These are phyloP conservation scores for Eulemur albifrons DNA, from an alignment of 2,797 vertebrate species.

Conservation along the genomic window DNA sequence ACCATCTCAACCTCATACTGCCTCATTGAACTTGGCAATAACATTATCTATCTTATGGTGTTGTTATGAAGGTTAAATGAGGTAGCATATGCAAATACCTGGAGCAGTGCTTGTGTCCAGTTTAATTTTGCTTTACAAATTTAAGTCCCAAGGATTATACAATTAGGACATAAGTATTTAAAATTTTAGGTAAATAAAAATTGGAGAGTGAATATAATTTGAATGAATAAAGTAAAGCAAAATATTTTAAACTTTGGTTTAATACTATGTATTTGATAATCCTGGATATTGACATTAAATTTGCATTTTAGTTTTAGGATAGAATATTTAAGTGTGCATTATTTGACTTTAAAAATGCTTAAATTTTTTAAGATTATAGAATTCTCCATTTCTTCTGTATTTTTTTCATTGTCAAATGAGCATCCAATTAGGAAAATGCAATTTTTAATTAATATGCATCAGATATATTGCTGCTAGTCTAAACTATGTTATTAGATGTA, in stretches of 20 bases:
- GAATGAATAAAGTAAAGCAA: background rate
- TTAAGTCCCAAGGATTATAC: background rate
- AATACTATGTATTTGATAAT: background rate
- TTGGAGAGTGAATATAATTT: background rate
- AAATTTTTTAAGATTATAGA: background rate
- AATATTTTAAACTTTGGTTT: background rate
- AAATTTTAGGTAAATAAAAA: slow-evolving; percentile 16
- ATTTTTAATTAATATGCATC: background rate
- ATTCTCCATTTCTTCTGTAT: background rate
- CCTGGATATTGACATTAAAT: background rate
- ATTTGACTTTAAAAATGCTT: background rate
- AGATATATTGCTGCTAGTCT: background rate
- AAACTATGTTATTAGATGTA: background rate
- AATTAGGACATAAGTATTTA: background rate
- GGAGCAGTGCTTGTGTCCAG: background rate
- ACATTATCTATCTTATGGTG: background rate
- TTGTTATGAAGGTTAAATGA: background rate
- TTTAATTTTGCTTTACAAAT: slow-evolving; percentile 28
- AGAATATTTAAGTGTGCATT: background rate
- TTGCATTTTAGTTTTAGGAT: background rate
- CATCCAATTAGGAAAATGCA: background rate
- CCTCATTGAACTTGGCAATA: background rate
- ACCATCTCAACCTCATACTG: accelerated
- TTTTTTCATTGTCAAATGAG: background rate
- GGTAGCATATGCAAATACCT: background rate